phyloP scores from a whole-genome alignment of 2,113 vertebrate species.

The Sisor rabdophorus region DNA sequence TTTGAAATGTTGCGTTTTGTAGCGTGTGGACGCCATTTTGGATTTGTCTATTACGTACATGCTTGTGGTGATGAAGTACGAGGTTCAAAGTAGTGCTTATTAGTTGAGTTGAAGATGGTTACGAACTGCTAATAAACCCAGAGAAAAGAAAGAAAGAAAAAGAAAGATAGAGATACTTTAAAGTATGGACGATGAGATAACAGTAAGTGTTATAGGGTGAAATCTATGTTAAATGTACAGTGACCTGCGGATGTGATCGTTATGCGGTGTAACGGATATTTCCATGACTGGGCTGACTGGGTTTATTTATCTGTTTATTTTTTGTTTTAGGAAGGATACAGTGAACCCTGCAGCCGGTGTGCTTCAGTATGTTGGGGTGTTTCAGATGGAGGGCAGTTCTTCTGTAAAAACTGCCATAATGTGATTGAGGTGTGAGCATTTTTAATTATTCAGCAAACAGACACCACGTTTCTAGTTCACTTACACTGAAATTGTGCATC shows the following conservation, averaged over 20 bases:
- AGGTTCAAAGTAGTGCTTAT: not conserved
- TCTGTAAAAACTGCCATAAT: slow-evolving; percentile 86
- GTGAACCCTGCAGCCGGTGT: slow-evolving; percentile 78
- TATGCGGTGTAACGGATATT: not conserved
- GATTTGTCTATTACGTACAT: not conserved
- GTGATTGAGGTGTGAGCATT: slow-evolving; percentile 81
- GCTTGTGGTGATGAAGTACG: too few species aligned
- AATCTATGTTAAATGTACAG: not conserved
- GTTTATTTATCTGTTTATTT: not conserved
- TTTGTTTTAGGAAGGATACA: slow-evolving; percentile 70
- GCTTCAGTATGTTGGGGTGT: slow-evolving; percentile 82
- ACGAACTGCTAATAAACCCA: too few species aligned
- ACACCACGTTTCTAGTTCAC: not conserved
- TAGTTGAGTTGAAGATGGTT: too few species aligned
- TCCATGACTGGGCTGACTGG: not conserved
- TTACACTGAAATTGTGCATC: not conserved
- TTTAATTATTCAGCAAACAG: not conserved
- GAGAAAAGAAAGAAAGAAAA: too few species aligned
- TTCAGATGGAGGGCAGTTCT: slow-evolving; percentile 83
- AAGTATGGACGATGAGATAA: slow-evolving; percentile 48
- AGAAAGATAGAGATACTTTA: too few species aligned
- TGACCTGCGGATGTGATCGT: not conserved
- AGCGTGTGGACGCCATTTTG: slow-evolving; percentile 5
- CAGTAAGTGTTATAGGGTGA: slow-evolving; percentile 35
- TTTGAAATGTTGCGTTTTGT: slow-evolving; percentile 11